Evolutionary conservation across 37 sponge, comb jelly and placozoan species (phyloP).

Genomic region (Geodia barretti): DNA sequence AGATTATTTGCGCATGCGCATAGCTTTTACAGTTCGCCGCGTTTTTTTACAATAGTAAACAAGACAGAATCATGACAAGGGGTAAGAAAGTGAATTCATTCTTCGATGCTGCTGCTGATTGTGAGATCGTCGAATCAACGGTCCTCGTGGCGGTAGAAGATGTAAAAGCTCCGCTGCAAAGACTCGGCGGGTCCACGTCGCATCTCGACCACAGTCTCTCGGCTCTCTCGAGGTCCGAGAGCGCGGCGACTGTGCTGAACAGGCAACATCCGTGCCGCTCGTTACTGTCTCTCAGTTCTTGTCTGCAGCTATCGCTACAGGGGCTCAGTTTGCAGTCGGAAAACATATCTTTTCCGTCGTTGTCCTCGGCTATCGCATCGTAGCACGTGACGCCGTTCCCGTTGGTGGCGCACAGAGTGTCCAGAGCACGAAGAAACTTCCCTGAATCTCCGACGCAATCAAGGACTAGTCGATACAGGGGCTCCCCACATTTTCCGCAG

Average conservation of each 20-base stretch:
- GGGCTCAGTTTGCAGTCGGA: background rate
- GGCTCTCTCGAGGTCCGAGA: background rate
- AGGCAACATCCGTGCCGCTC: background rate
- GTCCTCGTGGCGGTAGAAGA: too few species aligned
- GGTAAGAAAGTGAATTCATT: too few species aligned
- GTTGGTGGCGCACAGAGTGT: background rate
- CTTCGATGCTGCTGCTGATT: too few species aligned
- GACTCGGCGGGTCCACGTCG: background rate
- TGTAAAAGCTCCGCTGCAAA: background rate
- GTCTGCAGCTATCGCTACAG: background rate
- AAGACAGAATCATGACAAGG: too few species aligned
- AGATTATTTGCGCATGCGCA: too few species aligned
- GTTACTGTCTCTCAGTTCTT: background rate
- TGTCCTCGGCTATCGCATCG: background rate
- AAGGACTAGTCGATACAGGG: background rate
- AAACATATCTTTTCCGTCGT: background rate
- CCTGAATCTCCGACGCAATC: background rate
- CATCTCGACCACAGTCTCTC: background rate
- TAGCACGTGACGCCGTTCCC: background rate
- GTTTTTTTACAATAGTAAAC: too few species aligned
- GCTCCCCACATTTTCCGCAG: background rate
- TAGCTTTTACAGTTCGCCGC: too few species aligned
- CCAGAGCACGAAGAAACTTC: background rate
- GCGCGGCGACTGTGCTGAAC: background rate
- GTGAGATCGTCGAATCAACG: too few species aligned